Base-by-base conservation (phyloP, 2,113 vertebrate species). In the Menidia beryllina region DNA sequence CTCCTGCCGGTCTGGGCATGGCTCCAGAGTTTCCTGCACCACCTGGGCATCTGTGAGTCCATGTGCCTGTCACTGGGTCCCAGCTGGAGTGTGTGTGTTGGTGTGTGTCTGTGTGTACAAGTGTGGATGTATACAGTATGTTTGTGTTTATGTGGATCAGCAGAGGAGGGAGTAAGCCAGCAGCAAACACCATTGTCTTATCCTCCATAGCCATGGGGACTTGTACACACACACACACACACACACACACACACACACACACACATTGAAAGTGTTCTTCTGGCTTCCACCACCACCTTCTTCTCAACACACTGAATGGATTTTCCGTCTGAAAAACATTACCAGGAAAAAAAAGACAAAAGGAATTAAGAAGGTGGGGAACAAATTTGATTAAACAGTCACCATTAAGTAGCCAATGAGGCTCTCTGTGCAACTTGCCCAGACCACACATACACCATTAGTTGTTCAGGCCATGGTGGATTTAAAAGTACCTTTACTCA, bases 21-120 rank as follows among this genome's bases (percentile, higher is more conserved):
- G 84, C 88, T 93, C 89, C 92, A 93, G 90, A 87, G 74, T 80
- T 88, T 89, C 88, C 86, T 84, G 81, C 77, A 63, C 90, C 92
- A 91, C 91, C 91, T 92, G 88, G 91, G 84, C 85, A 88, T 90
- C 82, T 88, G 87, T 60, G 89, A 91, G 83, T 84, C 89, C 76
- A 68, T 41, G 87, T 79, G 91, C 74, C 87, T 91, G 91, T 90
- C 89, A 83, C 78, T 73, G 78, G 85, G 81, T 83, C 89, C 89
- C 90, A 91, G 90, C 90, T 89, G 91, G 88, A 84, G 79, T 83
- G 82, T 85, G 81, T 75, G 36, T 77, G 70, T 79, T n/a, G n/a
- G n/a, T n/a, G n/a, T n/a, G n/a, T n/a, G n/a, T n/a, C n/a, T n/a
- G n/a, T n/a, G n/a, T n/a, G n/a, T n/a, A n/a, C n/a, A n/a, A n/a